Evolutionary conservation across 2,888 invertebrate genomes (phyloP), one percentile per base, ranked within the genome.

Genomic region (Embidobia sp.): DNA sequence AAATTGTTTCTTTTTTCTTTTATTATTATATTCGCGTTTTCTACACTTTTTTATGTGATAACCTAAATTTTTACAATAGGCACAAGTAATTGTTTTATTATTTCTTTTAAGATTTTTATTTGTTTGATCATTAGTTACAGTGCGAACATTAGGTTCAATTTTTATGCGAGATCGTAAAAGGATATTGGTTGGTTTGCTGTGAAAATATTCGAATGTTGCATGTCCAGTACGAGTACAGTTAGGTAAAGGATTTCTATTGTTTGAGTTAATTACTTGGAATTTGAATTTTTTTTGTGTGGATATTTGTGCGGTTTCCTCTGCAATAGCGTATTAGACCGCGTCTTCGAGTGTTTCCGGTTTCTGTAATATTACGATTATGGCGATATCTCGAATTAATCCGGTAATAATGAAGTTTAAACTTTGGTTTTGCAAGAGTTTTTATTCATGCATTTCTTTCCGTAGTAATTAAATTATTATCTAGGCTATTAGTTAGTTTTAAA

Each of bases 341-440:
- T 85, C 82, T 66, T 83, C 82, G n/a, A 85, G 72, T 0, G 72
- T 67, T 13, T 29, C 48, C 5, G 81, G 83, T 78, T 78, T 84
- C 78, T 83, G 84, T 4, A 85, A 83, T 75, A 83, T 85, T 16
- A 86, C 77, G 48, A 85, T 74, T 51, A 85, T 78, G 5, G 81
- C 74, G 6, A 86, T 55, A 48, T 85, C 82, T 66, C 78, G 81
- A 37, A 78, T 66, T 66, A 86, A 77, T 11, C 84, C 84, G 51
- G 78, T 82, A 2, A 85, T 77, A 69, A 85, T 86, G 51, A 83
- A 83, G 37, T 82, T 83, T 40, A 83, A 53, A 4, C 84, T 83
- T 81, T 85, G 83, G 18, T 70, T 80, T 79, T 83, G 82, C 57
- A 83, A 74, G 48, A 85, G 51, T 48, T 83, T n/a, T 77, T 81